Evolutionary conservation across 2,113 vertebrate genomes (phyloP).

Genomic region (Apeltes quadracus): DNA sequence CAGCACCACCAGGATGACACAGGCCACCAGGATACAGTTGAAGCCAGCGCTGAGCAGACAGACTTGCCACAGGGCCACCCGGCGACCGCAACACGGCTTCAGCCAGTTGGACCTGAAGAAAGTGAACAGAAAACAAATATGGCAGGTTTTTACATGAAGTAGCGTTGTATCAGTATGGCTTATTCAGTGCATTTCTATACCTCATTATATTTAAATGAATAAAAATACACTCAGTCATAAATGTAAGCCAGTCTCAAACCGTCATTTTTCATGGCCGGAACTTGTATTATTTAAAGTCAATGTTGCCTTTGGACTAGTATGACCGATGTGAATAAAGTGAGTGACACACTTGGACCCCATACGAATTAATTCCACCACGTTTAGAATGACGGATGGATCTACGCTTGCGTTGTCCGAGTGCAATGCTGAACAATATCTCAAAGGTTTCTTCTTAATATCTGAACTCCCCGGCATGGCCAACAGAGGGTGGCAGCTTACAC

Average conservation of each 20-base stretch:
- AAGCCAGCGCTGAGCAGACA: slow-evolving; percentile 97
- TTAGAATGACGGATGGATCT: background rate
- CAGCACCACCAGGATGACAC: slow-evolving; percentile 95
- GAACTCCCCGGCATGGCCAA: slow-evolving; percentile 47
- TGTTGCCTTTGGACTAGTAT: background rate
- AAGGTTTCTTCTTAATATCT: background rate
- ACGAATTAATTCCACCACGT: background rate
- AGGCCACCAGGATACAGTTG: slow-evolving; percentile 98
- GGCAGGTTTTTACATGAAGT: background rate
- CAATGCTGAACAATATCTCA: background rate
- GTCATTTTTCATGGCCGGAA: background rate
- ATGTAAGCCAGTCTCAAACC: background rate
- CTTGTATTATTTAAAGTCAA: background rate
- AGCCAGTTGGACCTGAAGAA: slow-evolving; percentile 93
- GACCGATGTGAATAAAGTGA: background rate
- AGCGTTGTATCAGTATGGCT: background rate
- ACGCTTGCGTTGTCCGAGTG: background rate
- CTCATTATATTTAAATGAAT: background rate
- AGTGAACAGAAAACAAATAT: slow-evolving; percentile 25
- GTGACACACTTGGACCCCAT: background rate
- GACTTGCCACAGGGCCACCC: slow-evolving; percentile 95
- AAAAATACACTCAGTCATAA: background rate
- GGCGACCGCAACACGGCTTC: slow-evolving; percentile 95
- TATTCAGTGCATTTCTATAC: background rate
- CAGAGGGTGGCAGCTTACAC: slow-evolving; percentile 58